Base-by-base conservation (phyloP, 2,797 vertebrate species). In the Sternarchorhynchus goeldii region DNA sequence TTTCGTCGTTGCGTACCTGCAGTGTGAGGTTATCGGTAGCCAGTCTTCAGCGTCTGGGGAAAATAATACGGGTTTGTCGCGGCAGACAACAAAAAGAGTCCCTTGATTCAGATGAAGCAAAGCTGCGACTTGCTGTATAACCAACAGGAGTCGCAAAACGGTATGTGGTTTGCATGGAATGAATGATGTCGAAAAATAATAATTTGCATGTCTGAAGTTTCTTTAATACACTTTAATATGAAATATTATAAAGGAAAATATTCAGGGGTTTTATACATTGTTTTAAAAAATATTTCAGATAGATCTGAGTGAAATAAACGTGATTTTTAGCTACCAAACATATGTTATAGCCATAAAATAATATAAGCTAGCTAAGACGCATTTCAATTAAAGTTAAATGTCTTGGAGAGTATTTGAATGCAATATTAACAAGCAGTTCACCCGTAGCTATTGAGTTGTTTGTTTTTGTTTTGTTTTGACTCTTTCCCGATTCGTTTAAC, bases 31-130 rank as follows among this genome's bases (percentile, higher is more conserved):
- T 68, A 50, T 75, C 63, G 50, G 67, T 72, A 74, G 64, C 78
- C 62, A 73, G 25, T 78, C 86, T 83, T 81, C 85, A 55, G 79
- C 81, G 77, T 69, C 75, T 77, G 71, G 73, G 70, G 75, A 69
- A 70, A 29, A 78, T 53, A 79, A 77, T 58, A 29, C 41, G 39
- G 50, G 60, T 79, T 65, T 78, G 53, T 58, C 59, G 77, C 83
- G 76, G 81, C 83, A 88, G 87, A 92, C 90, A 90, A 92, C 87
- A 87, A 88, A 88, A 29, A 29, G 7, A 83, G 79, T 86, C 89
- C 85, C 87, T 88, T 88, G 87, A 87, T 67, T 82, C 76, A 80
- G 79, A 62, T 74, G 78, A 72, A 75, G 74, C 72, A 63, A 85
- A 36, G 77, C 82, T 88, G 82, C 75, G 77, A 79, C 77, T 81